Conservation (phyloP, 2,888 invertebrate genomes). For the Macrophya annulata region DNA sequence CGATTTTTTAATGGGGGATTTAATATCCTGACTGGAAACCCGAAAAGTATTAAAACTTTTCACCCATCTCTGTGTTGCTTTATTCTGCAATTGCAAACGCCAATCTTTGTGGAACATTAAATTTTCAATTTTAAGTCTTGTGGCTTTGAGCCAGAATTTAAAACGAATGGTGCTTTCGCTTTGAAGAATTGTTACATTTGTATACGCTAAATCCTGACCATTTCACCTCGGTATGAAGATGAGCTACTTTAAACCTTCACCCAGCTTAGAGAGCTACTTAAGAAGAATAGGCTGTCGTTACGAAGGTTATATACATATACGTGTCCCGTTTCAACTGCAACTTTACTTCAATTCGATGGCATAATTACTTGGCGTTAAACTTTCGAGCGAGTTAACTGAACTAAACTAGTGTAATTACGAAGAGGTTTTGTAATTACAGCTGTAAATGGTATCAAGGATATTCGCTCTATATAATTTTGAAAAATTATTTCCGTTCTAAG, state of each 20-base stretch:
- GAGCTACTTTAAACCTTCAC: not conserved
- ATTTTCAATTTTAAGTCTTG: not conserved
- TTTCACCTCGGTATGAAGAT: not conserved
- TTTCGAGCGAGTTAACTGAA: not conserved
- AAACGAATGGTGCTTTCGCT: not conserved
- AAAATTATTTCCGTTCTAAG: not conserved
- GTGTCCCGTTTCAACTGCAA: not conserved
- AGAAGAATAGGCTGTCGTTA: not conserved
- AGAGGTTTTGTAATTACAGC: not conserved
- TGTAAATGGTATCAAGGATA: not conserved
- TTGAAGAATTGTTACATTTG: not conserved
- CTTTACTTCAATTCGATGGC: not conserved
- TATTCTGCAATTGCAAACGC: not conserved
- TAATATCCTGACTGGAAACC: not conserved
- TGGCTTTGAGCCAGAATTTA: not conserved
- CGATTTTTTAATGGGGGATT: not conserved
- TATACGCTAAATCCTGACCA: not conserved
- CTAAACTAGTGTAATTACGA: conserved; percentile 4
- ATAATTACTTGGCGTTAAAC: conserved; percentile 30
- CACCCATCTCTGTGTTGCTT: not conserved
- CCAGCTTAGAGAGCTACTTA: not conserved
- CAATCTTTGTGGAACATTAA: not conserved
- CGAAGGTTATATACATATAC: not conserved
- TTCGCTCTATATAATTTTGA: not conserved
- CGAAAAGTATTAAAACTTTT: not conserved